Conservation (phyloP, 2,888 invertebrate species). For the Onthophagus sagittarius region DNA sequence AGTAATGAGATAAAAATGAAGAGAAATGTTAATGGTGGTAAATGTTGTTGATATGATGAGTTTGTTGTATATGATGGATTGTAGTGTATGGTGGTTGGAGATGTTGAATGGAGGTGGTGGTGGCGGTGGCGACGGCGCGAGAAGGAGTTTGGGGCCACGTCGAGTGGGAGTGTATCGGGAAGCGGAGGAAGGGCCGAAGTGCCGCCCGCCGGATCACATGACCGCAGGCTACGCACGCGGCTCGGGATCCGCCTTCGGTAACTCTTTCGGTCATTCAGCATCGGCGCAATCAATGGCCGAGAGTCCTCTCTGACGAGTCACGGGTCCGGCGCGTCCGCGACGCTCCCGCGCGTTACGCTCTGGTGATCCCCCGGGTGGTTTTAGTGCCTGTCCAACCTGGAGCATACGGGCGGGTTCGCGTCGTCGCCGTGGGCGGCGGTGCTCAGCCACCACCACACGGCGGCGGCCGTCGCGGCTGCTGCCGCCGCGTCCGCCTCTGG, state of each 20-base stretch:
- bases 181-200: constrained; percentile 36
- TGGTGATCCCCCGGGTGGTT: neutral
- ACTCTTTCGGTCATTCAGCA: constrained; percentile 47
- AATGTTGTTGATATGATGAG: neutral
- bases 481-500: constrained; percentile 45
- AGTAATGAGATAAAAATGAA: too few species aligned
- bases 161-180: constrained; percentile 41
- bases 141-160: constrained; percentile 33
- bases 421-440: constrained; percentile 75
- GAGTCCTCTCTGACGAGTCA: constrained; percentile 51
- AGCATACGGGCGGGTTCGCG: constrained; percentile 70
- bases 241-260: constrained; percentile 47
- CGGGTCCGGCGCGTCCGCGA: neutral
- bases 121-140: constrained; percentile 14
- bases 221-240: constrained; percentile 56
- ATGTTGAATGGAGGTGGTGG: neutral
- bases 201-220: constrained; percentile 46
- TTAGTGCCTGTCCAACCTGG: constrained; percentile 49
- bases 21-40: neutral
- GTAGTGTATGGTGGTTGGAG: too few species aligned
- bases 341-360: neutral
- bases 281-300: constrained; percentile 60
- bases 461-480: constrained; percentile 43
- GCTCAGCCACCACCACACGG: constrained; percentile 61
- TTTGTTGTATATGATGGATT: too few species aligned